Conservation (phyloP, 2,888 invertebrate species). For the Aphodius granarius region DNA sequence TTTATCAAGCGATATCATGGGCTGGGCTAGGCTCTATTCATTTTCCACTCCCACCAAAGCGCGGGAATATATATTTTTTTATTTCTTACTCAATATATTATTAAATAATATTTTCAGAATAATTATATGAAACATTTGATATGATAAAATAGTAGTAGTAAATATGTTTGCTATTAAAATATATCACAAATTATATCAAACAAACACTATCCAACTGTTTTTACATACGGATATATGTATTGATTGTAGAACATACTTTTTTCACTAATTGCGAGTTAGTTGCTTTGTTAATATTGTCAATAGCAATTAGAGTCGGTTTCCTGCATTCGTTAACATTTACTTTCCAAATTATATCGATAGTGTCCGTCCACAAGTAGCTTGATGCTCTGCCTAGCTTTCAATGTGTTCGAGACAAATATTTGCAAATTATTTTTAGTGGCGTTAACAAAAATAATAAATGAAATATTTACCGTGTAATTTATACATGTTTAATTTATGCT, state of each 20-base stretch:
- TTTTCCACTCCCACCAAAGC: neutral
- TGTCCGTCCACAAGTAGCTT: neutral
- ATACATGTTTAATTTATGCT: neutral
- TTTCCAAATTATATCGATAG: neutral
- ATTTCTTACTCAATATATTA: neutral
- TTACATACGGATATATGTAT: neutral
- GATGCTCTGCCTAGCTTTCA: neutral
- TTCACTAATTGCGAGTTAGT: neutral
- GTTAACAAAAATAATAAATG: neutral
- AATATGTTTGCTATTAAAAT: no score
- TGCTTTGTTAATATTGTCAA: neutral
- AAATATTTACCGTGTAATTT: neutral
- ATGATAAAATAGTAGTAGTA: no score
- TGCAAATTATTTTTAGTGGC: neutral
- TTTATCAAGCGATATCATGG: neutral
- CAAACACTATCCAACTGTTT: no score
- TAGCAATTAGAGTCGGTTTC: neutral
- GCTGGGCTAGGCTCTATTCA: neutral
- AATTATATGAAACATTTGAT: neutral
- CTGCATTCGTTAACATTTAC: neutral
- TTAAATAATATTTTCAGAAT: neutral
- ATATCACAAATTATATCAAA: no score
- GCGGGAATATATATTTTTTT: neutral
- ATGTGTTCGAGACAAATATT: neutral
- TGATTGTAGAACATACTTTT: neutral